Base-by-base conservation (phyloP, 2,113 vertebrate species). In the Varanus salvator region DNA sequence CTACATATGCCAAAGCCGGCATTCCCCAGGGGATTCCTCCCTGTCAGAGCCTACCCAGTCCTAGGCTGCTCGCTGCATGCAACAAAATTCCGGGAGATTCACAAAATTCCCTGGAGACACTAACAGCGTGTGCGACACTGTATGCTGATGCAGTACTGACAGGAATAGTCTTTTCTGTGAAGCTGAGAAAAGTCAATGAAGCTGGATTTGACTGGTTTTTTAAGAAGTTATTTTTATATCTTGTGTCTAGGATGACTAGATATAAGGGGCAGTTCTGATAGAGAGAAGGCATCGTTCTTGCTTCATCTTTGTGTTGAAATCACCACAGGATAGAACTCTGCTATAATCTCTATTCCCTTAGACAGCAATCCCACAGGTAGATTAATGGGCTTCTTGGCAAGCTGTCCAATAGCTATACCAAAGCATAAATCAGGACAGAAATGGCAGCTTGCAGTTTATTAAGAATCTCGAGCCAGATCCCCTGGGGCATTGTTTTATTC, bases 311-410 rank as follows among this genome's bases (percentile, higher is more conserved):
- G 8, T 66, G 29, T 31, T 64, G 23, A 83, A 89, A 83, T 89
- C 34, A 88, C 48, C 15, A 48, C 9, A 8, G 50, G n/a, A 68
- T 57, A 69, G 82, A 69, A 72, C 17, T 21, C 25, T 74, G 52
- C 2, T 12, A 66, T 76, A 74, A 44, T n/a, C 50, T 69, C 7
- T 29, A 54, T 88, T 81, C 50, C 31, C 64, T 80, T 69, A 69
- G 48, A 48, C 48, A 71, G 68, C 48, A 52, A 31, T 80, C 86
- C 64, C 23, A 34, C n/a, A 87, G 57, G 25, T 17, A 7, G 48
- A 87, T 52, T 71, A 31, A 81, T 48, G 44, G 77, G 31, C 77
- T 88, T 77, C 77, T 52, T 50, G 66, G 66, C 48, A 85, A 85
- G 44, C 66, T 50, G 76, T 50, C 44, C 4, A 1, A 69, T 27